Base-by-base conservation (phyloP, 2,888 invertebrate genomes). In the Notodonta dromedarius region DNA sequence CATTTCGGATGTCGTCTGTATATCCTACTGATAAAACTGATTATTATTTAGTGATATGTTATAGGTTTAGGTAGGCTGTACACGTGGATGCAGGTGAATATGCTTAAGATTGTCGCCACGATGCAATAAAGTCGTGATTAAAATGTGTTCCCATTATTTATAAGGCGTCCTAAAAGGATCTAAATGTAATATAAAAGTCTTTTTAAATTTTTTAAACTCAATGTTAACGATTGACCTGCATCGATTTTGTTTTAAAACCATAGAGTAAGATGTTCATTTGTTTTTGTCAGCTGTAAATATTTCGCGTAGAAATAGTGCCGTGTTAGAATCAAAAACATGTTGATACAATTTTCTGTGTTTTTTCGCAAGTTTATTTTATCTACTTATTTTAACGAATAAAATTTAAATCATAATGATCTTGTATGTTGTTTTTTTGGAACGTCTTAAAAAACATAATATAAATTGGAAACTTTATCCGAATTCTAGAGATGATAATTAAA, bases 331-430 rank as follows among this genome's bases (percentile, higher is more conserved):
- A 89, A 85, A 80, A 84, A 80, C n/a, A 80, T 87, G 88, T 90
- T 90, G 87, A 90, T 90, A 88, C 83, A 86, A 88, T 90, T 87
- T 74, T 85, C 85, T 87, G 91, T 91, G 90, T 91, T 93, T 88
- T 89, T 88, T 85, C 86, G 90, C 89, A 88, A 90, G 88, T 91
- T 92, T 91, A 93, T 93, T 93, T 93, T 91, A 93, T 91, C 90
- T 91, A 93, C 91, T 92, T 92, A 92, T 92, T 93, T 93, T 93
- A 90, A 90, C 87, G 86, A 93, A 92, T 90, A 93, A 93, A 93
- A 87, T 80, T 87, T 89, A 87, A 87, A 88, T 89, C 87, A 86
- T 82, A 86, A 64, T 52, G 56, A 51, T 66, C 59, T 61, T 67
- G 79, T 84, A 76, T 67, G 72, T 78, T 71, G 67, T 63, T 55